Evolutionary conservation across 2,113 vertebrate genomes (phyloP).

Genomic region (Gymnobelideus leadbeateri): DNA sequence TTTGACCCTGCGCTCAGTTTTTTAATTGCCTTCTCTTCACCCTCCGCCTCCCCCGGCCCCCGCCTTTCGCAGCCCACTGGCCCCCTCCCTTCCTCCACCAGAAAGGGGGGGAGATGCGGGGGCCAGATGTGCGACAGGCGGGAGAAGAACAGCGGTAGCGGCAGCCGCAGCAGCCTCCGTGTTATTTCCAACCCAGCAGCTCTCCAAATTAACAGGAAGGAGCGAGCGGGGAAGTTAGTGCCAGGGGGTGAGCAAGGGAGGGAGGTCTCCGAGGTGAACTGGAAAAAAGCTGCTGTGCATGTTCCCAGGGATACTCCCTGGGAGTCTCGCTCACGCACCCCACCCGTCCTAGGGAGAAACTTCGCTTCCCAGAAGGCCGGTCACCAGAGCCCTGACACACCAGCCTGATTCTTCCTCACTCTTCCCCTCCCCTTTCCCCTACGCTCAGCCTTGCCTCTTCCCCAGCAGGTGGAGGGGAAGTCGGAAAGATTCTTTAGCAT

Average conservation of each 20-base stretch:
- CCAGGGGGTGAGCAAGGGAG: rapidly evolving
- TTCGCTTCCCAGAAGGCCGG: neutral
- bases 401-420: neutral
- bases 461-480: neutral
- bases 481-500: neutral
- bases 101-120: neutral
- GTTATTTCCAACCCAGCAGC: constrained; percentile 54
- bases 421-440: neutral
- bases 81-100: constrained; percentile 21
- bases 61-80: neutral
- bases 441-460: neutral
- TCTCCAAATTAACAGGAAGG: constrained; percentile 43
- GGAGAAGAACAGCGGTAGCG: constrained; percentile 3
- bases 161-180: neutral
- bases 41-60: constrained; percentile 14
- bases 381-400: neutral
- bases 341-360: neutral
- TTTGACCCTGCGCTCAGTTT: constrained; percentile 45
- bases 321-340: neutral
- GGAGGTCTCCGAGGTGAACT: neutral
- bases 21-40: constrained; percentile 59
- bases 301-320: neutral
- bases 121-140: constrained; percentile 37
- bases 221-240: neutral
- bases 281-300: neutral